Evolutionary conservation across 2,797 vertebrate genomes (phyloP), one percentile per base, ranked within the genome.

Genomic region (Microctenopoma stevenorrisi): DNA sequence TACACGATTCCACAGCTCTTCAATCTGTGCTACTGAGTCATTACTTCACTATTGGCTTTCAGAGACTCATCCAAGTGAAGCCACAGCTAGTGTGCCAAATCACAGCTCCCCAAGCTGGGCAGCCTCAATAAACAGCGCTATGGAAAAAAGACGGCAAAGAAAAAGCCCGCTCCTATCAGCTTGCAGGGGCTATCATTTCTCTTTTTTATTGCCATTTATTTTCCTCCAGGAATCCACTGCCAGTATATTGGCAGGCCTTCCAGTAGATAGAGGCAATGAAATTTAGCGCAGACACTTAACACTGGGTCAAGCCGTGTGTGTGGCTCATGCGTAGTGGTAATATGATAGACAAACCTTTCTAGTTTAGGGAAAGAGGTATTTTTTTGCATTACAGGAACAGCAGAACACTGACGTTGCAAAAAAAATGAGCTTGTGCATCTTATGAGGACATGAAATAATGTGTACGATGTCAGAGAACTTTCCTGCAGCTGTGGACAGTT

Each of bases 181-280:
- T 96, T 95, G 93, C 94, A 92, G 78, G 91, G 93, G 92, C 94
- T 91, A 97, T 97, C 95, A 95, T 96, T 96, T 95, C 96, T 96
- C 94, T 96, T 94, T 95, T 97, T 98, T 97, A 98, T 96, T 98
- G 95, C 96, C 96, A 96, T 97, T 97, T 96, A 97, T 97, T 98
- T 96, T 96, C 97, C 96, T 96, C 94, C 89, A 97, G 97, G 97
- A 97, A 95, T 97, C 96, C 94, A 91, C 95, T 96, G 96, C 96
- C 96, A 95, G 96, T 96, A 95, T 96, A 97, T 96, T 97, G 96
- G 96, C 96, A 97, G 95, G 93, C 95, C 95, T 97, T 98, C 95
- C 96, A 96, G 95, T 96, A 96, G 95, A 96, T 94, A 95, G 94
- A 95, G 94, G 95, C 96, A 96, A 97, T 97, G 96, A 97, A 98